Conservation (phyloP, 2,797 vertebrate species). For the Gambelia wislizenii region DNA sequence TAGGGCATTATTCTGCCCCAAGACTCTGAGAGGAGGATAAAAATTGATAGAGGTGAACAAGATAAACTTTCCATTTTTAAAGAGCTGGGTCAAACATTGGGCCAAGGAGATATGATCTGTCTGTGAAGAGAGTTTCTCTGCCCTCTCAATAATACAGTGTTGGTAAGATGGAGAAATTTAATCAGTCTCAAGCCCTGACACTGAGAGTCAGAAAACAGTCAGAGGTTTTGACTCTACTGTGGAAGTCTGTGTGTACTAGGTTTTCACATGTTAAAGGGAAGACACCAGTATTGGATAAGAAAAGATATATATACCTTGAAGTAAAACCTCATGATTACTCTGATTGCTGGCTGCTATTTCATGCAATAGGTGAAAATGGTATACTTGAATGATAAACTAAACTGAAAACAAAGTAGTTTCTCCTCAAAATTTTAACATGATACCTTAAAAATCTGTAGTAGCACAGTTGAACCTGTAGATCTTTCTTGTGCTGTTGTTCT, state of each 20-base stretch:
- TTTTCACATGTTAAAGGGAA: background rate
- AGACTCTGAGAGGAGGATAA: background rate
- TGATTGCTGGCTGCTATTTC: background rate
- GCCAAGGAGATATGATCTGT: background rate
- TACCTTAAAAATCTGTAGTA: background rate
- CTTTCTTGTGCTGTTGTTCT: background rate
- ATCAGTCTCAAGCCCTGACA: background rate
- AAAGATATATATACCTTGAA: background rate
- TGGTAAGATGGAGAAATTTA: background rate
- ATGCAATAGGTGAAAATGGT: background rate
- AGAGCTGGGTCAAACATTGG: background rate
- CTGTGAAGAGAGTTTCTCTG: background rate
- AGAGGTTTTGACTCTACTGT: background rate
- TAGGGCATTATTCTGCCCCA: background rate
- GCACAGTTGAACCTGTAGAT: background rate
- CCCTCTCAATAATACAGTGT: background rate
- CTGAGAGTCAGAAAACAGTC: background rate
- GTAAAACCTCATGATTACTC: background rate
- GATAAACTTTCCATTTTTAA: background rate
- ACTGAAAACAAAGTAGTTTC: background rate
- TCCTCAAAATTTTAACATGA: background rate
- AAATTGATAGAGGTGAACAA: background rate
- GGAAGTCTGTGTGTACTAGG: background rate
- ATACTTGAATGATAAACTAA: background rate
- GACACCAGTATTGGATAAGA: background rate